These are phyloP conservation scores for Amiota mariae DNA, from an alignment of 2,888 invertebrate species.

Conservation along the genomic window DNA sequence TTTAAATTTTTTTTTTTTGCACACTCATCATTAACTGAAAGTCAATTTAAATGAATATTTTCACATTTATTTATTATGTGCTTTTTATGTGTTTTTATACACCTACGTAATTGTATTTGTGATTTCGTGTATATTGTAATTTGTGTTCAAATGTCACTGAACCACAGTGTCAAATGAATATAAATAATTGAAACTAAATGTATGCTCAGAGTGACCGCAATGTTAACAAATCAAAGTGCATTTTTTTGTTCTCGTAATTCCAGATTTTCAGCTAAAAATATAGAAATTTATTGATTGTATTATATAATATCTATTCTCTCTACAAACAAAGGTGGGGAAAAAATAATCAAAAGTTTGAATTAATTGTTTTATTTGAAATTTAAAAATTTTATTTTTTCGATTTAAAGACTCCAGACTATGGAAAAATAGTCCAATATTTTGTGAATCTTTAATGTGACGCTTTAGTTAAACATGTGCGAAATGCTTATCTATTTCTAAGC, in stretches of 20 bases:
- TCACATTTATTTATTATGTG: conserved; percentile 2
- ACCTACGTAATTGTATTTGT: background rate
- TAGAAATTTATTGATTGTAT: background rate
- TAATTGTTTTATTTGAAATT: background rate
- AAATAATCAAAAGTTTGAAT: background rate
- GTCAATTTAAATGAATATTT: conserved; percentile 21
- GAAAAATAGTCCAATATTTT: no score
- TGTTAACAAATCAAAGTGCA: conserved; percentile 18
- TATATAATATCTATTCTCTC: background rate
- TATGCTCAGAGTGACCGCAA: conserved; percentile 18
- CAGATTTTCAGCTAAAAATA: background rate
- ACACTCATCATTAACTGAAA: background rate
- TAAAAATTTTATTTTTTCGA: background rate
- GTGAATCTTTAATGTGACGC: no score
- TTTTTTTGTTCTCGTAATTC: conserved; percentile 1
- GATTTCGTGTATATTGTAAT: background rate
- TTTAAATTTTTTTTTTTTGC: no score
- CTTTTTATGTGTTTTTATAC: background rate
- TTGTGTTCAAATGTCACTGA: conserved; percentile 26
- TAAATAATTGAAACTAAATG: conserved; percentile 43
- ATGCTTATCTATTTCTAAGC: no score
- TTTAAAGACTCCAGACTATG: no score
- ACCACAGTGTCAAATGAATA: conserved; percentile 48
- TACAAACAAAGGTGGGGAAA: background rate
- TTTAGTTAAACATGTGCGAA: no score